Conservation (phyloP, 2,113 vertebrate genomes). For the Microcebus jonahi region DNA sequence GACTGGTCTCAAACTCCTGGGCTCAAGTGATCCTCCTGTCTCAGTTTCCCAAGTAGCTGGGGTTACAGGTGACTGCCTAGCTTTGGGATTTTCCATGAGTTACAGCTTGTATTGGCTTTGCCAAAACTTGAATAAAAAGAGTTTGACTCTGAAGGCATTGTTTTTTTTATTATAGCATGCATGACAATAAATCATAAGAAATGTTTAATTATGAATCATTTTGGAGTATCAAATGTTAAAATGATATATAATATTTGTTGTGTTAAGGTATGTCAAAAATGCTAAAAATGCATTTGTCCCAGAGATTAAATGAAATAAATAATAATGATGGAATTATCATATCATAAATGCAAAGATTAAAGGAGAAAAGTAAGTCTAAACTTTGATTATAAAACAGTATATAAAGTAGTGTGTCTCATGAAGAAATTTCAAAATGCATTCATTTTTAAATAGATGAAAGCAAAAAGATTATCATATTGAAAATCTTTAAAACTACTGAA, state of each 20-base stretch:
- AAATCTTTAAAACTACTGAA: conserved; percentile 72
- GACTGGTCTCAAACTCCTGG: not conserved
- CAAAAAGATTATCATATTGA: conserved; percentile 47
- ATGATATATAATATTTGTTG: not conserved
- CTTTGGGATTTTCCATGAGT: not conserved
- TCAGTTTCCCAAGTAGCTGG: not conserved
- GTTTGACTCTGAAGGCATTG: not conserved
- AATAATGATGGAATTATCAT: not conserved
- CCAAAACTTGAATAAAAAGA: not conserved
- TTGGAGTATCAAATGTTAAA: not conserved
- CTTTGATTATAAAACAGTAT: not conserved
- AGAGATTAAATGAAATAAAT: not conserved
- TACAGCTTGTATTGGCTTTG: not conserved
- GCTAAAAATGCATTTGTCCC: not conserved
- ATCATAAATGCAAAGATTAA: conserved; percentile 31
- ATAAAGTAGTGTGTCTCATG: not conserved
- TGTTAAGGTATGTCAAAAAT: not conserved
- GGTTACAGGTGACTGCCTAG: not conserved
- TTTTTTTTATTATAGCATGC: not conserved
- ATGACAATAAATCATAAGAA: not conserved
- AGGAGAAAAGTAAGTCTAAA: not conserved
- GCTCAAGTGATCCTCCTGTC: not conserved
- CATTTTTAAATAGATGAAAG: conserved; percentile 67
- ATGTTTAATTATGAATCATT: not conserved
- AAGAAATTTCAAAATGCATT: conserved; percentile 6